A percentile compares a stretch with the other conserved stretches of the same genome.
phyloP scores from a whole-genome alignment of 1,140 invertebrate species.

The Thalassaphorura encarpata region DNA sequence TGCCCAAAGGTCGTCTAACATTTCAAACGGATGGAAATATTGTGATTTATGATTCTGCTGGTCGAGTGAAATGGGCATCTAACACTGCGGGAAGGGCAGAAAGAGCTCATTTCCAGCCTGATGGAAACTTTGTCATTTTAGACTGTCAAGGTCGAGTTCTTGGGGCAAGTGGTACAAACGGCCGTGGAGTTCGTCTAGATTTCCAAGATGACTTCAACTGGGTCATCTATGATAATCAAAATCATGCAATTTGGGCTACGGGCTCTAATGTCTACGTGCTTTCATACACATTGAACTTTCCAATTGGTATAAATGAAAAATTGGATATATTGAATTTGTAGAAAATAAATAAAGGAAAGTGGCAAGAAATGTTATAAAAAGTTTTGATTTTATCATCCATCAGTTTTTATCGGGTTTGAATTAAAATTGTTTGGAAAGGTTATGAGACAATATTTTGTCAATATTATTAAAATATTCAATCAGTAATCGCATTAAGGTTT shows the following conservation, averaged over 20 bases:
- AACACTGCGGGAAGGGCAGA: neutral
- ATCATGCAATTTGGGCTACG: neutral
- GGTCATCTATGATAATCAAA: neutral
- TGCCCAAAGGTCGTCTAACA: neutral
- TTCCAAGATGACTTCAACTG: neutral
- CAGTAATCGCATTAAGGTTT: too few relatives aligned
- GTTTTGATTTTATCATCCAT: too few relatives aligned
- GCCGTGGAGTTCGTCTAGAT: neutral
- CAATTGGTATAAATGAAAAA: too few relatives aligned
- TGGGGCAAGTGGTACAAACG: neutral
- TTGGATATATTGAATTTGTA: too few relatives aligned
- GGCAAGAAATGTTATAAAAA: too few relatives aligned
- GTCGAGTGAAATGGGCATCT: neutral
- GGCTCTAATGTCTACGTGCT: too few relatives aligned
- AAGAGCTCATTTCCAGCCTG: neutral
- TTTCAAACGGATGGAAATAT: neutral
- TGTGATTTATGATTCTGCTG: neutral
- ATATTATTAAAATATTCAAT: too few relatives aligned
- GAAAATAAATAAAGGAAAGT: too few relatives aligned
- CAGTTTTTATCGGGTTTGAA: too few relatives aligned
- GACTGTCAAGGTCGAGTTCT: neutral
- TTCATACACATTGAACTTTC: too few relatives aligned
- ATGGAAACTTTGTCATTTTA: constrained; percentile 1
- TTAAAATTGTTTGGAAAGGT: too few relatives aligned
- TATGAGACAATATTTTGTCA: too few relatives aligned